These are phyloP conservation scores for Amaurobius ferox DNA, from an alignment of 2,888 invertebrate species.

Conservation along the genomic window DNA sequence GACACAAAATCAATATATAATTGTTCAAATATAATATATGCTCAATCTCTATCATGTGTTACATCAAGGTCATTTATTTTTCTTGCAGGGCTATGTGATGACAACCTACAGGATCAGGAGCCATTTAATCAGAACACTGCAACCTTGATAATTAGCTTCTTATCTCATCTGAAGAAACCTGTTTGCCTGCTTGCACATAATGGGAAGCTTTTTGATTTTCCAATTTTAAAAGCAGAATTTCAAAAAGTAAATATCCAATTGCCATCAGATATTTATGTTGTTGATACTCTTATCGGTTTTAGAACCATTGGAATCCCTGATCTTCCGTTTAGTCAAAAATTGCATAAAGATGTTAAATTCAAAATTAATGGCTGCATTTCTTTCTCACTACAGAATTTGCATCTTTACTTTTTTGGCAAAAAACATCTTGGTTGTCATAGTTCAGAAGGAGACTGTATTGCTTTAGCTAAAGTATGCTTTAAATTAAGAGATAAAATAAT, in stretches of 20 bases:
- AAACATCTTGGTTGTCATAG: constrained; percentile 35
- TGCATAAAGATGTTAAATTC: constrained; percentile 20
- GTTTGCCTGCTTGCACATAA: constrained; percentile 90
- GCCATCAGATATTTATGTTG: constrained; percentile 27
- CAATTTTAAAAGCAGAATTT: constrained; percentile 84
- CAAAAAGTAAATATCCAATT: constrained; percentile 76
- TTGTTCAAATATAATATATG: too few relatives aligned
- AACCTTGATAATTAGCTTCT: constrained; percentile 81
- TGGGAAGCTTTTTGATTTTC: constrained; percentile 87
- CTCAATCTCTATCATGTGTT: too few relatives aligned
- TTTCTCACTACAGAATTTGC: constrained; percentile 35
- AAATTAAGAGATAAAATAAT: constrained; percentile 33
- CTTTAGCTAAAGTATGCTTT: constrained; percentile 51
- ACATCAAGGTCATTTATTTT: background rate
- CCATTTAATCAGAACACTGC: constrained; percentile 82
- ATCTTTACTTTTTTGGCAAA: constrained; percentile 32
- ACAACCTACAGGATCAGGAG: constrained; percentile 82
- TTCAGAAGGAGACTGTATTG: constrained; percentile 63
- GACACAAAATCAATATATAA: too few relatives aligned
- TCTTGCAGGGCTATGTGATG: constrained; percentile 81
- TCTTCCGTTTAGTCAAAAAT: constrained; percentile 27
- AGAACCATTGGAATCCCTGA: constrained; percentile 28
- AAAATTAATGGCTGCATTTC: constrained; percentile 17
- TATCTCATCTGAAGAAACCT: constrained; percentile 82
- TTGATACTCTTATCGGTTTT: constrained; percentile 56